Conservation (phyloP, 2,113 vertebrate genomes). For the Cyphomyrus discorhynchus region DNA sequence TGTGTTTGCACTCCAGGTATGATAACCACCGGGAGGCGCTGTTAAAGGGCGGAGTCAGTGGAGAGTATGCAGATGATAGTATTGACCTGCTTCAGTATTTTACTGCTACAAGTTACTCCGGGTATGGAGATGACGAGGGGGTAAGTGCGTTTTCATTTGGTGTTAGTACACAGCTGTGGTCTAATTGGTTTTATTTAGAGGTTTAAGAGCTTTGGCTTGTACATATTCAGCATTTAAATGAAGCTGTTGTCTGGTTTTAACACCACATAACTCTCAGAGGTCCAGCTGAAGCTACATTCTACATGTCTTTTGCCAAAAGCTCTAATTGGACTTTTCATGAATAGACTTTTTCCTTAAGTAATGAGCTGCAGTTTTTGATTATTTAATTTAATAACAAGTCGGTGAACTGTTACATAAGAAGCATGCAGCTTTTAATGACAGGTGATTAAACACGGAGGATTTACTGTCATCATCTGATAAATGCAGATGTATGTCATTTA, state of each 20-base stretch:
- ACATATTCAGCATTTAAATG: background rate
- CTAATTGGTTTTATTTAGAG: background rate
- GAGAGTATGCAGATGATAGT: constrained; percentile 85
- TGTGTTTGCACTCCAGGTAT: constrained; percentile 67
- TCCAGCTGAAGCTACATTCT: background rate
- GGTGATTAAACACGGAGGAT: background rate
- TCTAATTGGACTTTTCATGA: background rate
- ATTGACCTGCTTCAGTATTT: constrained; percentile 85
- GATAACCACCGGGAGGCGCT: constrained; percentile 91
- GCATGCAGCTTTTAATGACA: background rate
- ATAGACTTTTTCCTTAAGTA: background rate
- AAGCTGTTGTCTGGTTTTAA: background rate
- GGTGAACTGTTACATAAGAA: background rate
- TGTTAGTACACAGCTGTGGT: background rate
- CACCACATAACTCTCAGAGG: background rate
- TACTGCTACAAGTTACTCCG: constrained; percentile 88
- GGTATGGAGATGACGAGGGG: constrained; percentile 84
- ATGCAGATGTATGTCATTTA: background rate
- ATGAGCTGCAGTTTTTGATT: background rate
- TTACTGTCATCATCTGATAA: background rate
- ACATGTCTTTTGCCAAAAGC: background rate
- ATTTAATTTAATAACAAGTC: background rate
- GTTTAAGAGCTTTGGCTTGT: background rate
- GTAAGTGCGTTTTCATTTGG: constrained; percentile 50
- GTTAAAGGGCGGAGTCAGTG: constrained; percentile 78